A percentile compares a stretch with the other conserved stretches of the same genome.
phyloP scores from a whole-genome alignment of 2,113 vertebrate genomes.

The Accipiter cooperii region DNA sequence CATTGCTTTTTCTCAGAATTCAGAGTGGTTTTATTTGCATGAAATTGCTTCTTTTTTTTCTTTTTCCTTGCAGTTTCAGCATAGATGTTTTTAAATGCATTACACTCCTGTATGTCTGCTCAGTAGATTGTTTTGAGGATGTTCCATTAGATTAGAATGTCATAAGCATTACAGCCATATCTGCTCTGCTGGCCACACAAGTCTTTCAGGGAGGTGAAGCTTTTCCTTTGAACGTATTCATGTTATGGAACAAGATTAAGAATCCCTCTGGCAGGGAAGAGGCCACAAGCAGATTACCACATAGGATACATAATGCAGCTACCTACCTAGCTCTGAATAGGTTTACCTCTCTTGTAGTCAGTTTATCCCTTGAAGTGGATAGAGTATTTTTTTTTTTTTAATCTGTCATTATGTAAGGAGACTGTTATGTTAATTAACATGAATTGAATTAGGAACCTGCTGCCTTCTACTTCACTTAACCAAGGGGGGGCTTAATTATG shows the following conservation, averaged over 20 bases:
- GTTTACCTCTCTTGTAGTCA: slow-evolving; percentile 14
- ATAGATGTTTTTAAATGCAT: neutral
- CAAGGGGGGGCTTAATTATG: neutral
- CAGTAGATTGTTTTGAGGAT: neutral
- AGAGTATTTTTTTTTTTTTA: neutral
- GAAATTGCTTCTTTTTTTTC: neutral
- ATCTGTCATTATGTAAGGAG: slow-evolving; percentile 21
- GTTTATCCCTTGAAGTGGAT: slow-evolving; percentile 5
- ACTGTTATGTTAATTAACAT: slow-evolving; percentile 2
- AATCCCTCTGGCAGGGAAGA: neutral
- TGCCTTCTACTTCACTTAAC: neutral
- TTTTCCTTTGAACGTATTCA: neutral
- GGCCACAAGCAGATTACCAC: neutral
- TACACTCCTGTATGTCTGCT: neutral
- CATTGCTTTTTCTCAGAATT: neutral
- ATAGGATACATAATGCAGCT: neutral
- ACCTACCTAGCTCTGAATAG: neutral
- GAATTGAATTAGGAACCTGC: neutral
- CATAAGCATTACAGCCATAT: neutral
- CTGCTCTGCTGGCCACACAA: neutral
- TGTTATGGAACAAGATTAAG: neutral
- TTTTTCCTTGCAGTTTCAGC: neutral
- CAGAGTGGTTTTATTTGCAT: neutral
- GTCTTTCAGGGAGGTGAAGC: neutral
- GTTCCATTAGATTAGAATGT: neutral